phyloP scores from a whole-genome alignment of 53 echinoderm and acorn worm species.

The Mesocentrotus franciscanus region DNA sequence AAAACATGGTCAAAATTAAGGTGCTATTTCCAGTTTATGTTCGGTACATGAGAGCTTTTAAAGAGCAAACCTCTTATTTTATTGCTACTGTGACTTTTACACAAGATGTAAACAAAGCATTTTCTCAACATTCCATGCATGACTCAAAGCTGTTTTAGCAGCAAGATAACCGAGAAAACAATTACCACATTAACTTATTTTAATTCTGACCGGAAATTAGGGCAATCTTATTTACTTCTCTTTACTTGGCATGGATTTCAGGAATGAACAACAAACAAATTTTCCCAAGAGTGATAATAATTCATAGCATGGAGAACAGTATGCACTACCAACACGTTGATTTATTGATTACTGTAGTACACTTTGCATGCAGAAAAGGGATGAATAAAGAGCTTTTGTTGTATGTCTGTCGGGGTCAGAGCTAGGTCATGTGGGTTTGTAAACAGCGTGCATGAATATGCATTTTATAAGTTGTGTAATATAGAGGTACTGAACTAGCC shows the following conservation, averaged over 20 bases:
- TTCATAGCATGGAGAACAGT: background rate
- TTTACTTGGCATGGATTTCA: too few relatives aligned
- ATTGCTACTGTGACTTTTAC: too few relatives aligned
- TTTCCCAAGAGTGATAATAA: background rate
- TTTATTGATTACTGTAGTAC: background rate
- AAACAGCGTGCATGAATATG: background rate
- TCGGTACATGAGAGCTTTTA: background rate
- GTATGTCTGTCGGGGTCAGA: background rate
- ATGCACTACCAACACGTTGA: background rate
- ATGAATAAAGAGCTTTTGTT: conserved; percentile 16
- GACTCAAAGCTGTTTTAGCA: too few relatives aligned
- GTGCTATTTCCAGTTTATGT: background rate
- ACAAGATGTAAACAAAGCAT: too few relatives aligned
- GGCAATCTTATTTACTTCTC: too few relatives aligned
- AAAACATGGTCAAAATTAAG: background rate
- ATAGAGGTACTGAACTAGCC: background rate
- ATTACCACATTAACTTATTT: too few relatives aligned
- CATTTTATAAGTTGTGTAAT: background rate
- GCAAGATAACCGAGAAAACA: too few relatives aligned
- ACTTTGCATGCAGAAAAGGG: background rate
- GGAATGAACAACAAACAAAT: too few relatives aligned
- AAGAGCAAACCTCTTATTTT: background rate
- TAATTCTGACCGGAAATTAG: too few relatives aligned
- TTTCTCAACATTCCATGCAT: too few relatives aligned
- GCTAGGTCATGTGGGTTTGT: background rate